Percentiles rank a stretch among this genome's conserved stretches.
These are phyloP conservation scores for Eupithecia insigniata DNA, from an alignment of 2,888 invertebrate genomes.

Conservation along the genomic window DNA sequence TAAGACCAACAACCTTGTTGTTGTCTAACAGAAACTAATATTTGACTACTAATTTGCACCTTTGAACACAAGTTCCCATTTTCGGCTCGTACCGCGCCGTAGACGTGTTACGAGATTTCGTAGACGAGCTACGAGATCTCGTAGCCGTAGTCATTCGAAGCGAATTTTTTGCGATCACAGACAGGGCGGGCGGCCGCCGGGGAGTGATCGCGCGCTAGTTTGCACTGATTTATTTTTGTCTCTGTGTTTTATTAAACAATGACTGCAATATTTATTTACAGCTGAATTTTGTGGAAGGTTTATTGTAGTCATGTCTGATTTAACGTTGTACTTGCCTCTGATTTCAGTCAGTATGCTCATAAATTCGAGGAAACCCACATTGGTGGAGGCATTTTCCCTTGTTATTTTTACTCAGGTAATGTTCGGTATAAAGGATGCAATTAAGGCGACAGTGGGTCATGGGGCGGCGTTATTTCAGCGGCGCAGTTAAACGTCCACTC, in stretches of 20 bases:
- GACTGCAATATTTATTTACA: conserved; percentile 14
- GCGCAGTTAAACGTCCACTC: conserved; percentile 64
- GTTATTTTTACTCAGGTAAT: conserved; percentile 10
- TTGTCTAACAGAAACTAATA: conserved; percentile 24
- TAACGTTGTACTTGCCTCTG: conserved; percentile 1
- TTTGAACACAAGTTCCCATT: conserved; percentile 25
- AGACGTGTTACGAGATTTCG: conserved; percentile 20
- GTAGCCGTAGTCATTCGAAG: conserved; percentile 28
- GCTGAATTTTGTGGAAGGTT: conserved; percentile 3
- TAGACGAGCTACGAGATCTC: conserved; percentile 22
- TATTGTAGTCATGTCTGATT: conserved; percentile 2
- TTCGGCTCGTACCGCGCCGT: conserved; percentile 21
- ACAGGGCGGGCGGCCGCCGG: conserved; percentile 23
- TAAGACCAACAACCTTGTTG: conserved; percentile 29
- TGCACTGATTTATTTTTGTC: conserved; percentile 21
- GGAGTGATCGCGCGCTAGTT: conserved; percentile 25
- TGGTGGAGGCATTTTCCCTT: background rate
- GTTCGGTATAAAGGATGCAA: conserved; percentile 37
- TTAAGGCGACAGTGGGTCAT: conserved; percentile 35
- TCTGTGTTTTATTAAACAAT: conserved; percentile 12
- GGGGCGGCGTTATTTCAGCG: conserved; percentile 34
- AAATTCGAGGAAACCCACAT: conserved; percentile 2
- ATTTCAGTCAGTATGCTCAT: background rate
- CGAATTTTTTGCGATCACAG: conserved; percentile 30
- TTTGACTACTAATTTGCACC: conserved; percentile 32